Evolutionary conservation across 2,888 invertebrate genomes (phyloP), one percentile per base, ranked within the genome.

Genomic region (Macaria liturata): DNA sequence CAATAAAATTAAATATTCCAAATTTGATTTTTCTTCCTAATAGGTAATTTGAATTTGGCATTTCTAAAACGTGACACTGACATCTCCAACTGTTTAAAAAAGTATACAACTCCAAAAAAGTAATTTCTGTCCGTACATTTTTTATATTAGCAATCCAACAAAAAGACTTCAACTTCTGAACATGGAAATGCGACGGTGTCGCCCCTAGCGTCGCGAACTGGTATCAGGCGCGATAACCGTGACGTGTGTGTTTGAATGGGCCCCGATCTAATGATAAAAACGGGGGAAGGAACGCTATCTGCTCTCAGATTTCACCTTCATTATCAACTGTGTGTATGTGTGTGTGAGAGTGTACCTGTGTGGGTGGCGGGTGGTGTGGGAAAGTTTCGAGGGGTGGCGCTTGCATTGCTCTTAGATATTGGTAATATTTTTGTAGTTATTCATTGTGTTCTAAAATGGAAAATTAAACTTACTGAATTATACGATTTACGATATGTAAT

Each of bases 251-350:
- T 64, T 69, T 75, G 75, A 78, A 76, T 78, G 78, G 77, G 72
- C 67, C 68, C 72, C 70, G 83, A 83, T 84, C 72, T 65, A 57
- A 71, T 78, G 84, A 84, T 84, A 84, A 83, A 68, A 60, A 58
- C 52, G 54, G 67, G 59, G 60, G 70, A 74, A 75, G 74, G 67
- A 66, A 60, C 68, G 75, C 83, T 88, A 88, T 88, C 87, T 81
- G 62, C 64, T 61, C 67, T 52, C 77, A 81, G 87, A 87, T 88
- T 87, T 83, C 82, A 83, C 80, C 87, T 88, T 85, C 86, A 86
- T 88, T 89, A 90, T 88, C 88, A 86, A 80, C 70, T 59, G 71
- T 64, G 66, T 70, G 65, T 64, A 62, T 64, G 65, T 71, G 73
- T 71, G 74, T 70, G 69, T 49, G 67, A 59, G 66, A 55, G 55